These are phyloP conservation scores for Lordiphosa fenestrarum DNA, from an alignment of 2,888 invertebrate species.

Conservation along the genomic window DNA sequence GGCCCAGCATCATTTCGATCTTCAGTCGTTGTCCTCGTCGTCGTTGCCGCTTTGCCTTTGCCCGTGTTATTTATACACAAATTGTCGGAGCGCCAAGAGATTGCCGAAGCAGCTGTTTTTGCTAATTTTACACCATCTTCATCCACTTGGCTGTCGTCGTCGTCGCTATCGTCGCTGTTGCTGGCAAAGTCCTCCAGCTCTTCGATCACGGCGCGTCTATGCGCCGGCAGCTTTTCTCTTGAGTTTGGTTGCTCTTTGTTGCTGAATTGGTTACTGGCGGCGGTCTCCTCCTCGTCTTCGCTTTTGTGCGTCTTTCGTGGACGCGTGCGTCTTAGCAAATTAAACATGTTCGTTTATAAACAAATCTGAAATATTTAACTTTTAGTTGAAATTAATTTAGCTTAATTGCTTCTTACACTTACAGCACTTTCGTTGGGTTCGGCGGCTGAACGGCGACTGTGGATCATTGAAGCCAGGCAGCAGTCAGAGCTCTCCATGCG, in stretches of 20 bases:
- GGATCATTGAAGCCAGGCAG: conserved; percentile 20
- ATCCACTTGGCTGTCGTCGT: conserved; percentile 38
- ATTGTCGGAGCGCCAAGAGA: conserved; percentile 56
- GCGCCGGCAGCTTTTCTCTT: conserved; percentile 18
- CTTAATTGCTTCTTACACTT: conserved; percentile 5
- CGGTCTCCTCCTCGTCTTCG: conserved; percentile 36
- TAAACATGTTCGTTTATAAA: conserved; percentile 72
- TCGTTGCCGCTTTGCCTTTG: conserved; percentile 51
- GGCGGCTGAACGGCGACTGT: conserved; percentile 63
- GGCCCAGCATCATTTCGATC: conserved; percentile 55
- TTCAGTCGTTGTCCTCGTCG: conserved; percentile 46
- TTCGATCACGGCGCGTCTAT: conserved; percentile 65
- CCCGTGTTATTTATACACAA: conserved; percentile 69
- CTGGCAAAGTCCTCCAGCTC: conserved; percentile 68
- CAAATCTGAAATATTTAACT: conserved; percentile 51
- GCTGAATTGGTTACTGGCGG: conserved; percentile 19
- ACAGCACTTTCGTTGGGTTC: conserved; percentile 40
- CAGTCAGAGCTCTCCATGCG: conserved; percentile 24
- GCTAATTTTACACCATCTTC: conserved; percentile 66
- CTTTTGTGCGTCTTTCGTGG: conserved; percentile 61
- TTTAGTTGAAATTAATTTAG: conserved; percentile 14
- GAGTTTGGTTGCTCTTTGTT: conserved; percentile 8
- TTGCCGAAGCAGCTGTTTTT: conserved; percentile 68
- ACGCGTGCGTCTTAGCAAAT: conserved; percentile 73
- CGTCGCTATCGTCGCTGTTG: conserved; percentile 57